Evolutionary conservation across 2,797 vertebrate species (phyloP).

Genomic region (Saxicola maurus): DNA sequence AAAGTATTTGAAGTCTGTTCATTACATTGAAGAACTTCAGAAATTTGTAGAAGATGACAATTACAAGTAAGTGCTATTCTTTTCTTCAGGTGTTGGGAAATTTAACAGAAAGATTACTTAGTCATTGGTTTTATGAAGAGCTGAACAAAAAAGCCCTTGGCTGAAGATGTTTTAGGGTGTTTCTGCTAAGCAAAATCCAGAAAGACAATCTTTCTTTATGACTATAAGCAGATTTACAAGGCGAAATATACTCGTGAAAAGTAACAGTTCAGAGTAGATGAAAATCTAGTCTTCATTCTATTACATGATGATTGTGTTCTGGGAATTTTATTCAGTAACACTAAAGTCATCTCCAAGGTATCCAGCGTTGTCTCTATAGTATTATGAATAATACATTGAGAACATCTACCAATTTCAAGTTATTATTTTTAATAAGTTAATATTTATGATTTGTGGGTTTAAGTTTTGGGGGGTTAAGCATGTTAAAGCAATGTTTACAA

Average conservation of each 20-base stretch:
- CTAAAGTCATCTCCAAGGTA: background rate
- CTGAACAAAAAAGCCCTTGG: background rate
- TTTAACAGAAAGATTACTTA: background rate
- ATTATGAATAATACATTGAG: background rate
- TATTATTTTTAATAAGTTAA: background rate
- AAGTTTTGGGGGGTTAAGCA: background rate
- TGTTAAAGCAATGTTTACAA: background rate
- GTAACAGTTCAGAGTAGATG: background rate
- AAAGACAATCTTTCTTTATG: background rate
- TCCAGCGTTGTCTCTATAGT: background rate
- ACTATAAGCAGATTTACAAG: background rate
- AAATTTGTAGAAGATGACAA: constrained; percentile 97
- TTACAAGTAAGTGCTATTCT: constrained; percentile 84
- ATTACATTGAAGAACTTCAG: constrained; percentile 94
- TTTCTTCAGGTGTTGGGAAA: background rate
- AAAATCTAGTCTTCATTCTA: background rate
- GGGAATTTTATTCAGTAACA: background rate
- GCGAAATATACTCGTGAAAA: background rate
- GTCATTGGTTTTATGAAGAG: background rate
- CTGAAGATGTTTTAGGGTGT: background rate
- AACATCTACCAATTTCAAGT: background rate
- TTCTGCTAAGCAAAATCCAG: background rate
- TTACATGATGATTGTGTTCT: background rate
- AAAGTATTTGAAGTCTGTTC: constrained; percentile 92
- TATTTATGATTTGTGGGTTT: background rate